Base-by-base conservation (phyloP, 2,797 vertebrate species). In the Neoniphon sammara region DNA sequence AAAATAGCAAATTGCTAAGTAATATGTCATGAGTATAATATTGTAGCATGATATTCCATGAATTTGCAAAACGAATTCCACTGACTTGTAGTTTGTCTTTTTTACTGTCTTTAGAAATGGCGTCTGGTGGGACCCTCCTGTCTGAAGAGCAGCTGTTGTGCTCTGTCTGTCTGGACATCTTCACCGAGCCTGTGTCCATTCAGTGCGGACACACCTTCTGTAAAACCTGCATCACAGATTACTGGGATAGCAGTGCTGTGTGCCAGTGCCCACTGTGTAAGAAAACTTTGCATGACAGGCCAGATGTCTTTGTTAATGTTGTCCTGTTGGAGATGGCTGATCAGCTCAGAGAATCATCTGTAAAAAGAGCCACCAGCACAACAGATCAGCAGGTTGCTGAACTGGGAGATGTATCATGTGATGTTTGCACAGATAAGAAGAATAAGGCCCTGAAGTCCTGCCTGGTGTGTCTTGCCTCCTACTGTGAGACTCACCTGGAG, bases 211-310 rank as follows among this genome's bases (percentile, higher is more conserved):
- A 56, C 54, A 56, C 27, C 25, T 56, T 56, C 27, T 56, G 54
- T 6, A 56, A 56, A 23, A n/a, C 54, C 27, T 56, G 54, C 54
- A 56, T 56, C 17, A 56, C 54, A 18, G 2, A 34, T 0, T 34
- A 18, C 54, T 56, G 27, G 27, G 30, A 56, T n/a, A 18, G 2
- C 27, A n/a, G 17, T n/a, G 54, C 4, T 1, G 11, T 56, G 7
- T 44, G 59, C 44, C 39, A 2, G 53, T 76, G 74, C 14, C 74
- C 74, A 34, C 14, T 77, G 21, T 72, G 62, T 39, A 58, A 31
- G 7, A 27, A 10, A 5, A 10, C 2, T 21, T 39, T 55, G 7
- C 23, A 72, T 12, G 17, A 27, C 30, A 64, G 34, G 63, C 44
- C 46, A 49, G 52, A 64, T 12, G 50, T 65, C 10, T 57, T 25